Base-by-base conservation (phyloP, 2,797 vertebrate genomes). In the Darevskia nairensis region DNA sequence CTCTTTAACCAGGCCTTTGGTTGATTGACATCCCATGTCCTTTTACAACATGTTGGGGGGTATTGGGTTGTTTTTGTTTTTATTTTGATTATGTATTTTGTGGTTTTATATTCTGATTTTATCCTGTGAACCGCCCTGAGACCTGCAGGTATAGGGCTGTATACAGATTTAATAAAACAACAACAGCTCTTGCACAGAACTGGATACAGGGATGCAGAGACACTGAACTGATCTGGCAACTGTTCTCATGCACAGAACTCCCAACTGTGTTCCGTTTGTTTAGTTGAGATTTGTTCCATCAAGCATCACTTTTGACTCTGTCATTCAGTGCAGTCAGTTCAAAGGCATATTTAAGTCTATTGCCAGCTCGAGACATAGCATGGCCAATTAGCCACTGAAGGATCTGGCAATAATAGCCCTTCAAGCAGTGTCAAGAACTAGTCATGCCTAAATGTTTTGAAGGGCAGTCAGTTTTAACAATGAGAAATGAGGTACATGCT, bases 351-450 rank as follows among this genome's bases (percentile, higher is more conserved):
- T 76, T 83, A 88, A 83, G 82, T 46, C 68, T 35, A 25, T 89
- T 91, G 79, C 3, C 78, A 66, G 85, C 59, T 64, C 78, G 39
- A 39, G 91, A 41, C 13, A 85, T 10, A 80, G 74, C 74, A 80
- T 76, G 84, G 35, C 55, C 87, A 86, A 75, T 75, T 91, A 39
- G 85, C 25, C 81, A 88, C 82, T 77, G 69, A 89, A 44, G 35
- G 88, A 71, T 72, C 29, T 88, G 84, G 74, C 87, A 86, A 93
- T 93, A 89, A 7, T 89, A 84, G 69, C 78, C 92, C 77, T 92
- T 89, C 55, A 68, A 89, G 79, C 89, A 85, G 6, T 89, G 90
- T 84, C 81, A 91, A 90, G 81, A 93, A 91, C 83, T 75, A 39
- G 90, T 21, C 86, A 68, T 86, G 6, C 82, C 85, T 68, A 87